These are phyloP conservation scores for Tetramorium parvispinum DNA, from an alignment of 1,140 invertebrate species.

Conservation along the genomic window DNA sequence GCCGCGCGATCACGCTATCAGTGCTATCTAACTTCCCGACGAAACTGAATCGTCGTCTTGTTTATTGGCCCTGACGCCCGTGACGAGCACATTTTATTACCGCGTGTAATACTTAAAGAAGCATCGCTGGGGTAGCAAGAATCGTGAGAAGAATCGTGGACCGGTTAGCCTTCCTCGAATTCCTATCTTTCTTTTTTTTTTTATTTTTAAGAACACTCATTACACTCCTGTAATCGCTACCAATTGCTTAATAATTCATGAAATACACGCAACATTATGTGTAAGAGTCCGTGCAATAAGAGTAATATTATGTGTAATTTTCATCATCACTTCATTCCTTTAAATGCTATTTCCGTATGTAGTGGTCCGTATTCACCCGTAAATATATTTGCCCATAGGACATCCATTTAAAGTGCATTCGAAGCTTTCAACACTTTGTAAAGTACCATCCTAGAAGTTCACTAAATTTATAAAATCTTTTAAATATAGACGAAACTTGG, in stretches of 20 bases:
- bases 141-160: conserved; percentile 20
- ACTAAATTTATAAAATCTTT: neutral
- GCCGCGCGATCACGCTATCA: conserved; percentile 54
- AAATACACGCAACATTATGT: neutral
- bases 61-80: conserved; percentile 47
- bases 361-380: neutral
- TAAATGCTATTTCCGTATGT: neutral
- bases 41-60: conserved; percentile 53
- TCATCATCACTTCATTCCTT: neutral
- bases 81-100: conserved; percentile 59
- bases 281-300: too few relatives aligned
- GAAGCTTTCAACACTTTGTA: neutral
- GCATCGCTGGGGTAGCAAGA: neutral
- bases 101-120: conserved; percentile 30
- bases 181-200: neutral
- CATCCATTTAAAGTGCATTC: neutral
- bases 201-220: neutral
- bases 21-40: conserved; percentile 34
- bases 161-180: conserved; percentile 3
- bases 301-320: neutral
- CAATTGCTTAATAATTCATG: neutral
- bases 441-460: neutral
- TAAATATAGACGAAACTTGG: neutral
- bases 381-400: neutral
- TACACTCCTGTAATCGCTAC: neutral